Conservation (phyloP, 2,797 vertebrate genomes). For the Ptychobarbus kaznakovi region DNA sequence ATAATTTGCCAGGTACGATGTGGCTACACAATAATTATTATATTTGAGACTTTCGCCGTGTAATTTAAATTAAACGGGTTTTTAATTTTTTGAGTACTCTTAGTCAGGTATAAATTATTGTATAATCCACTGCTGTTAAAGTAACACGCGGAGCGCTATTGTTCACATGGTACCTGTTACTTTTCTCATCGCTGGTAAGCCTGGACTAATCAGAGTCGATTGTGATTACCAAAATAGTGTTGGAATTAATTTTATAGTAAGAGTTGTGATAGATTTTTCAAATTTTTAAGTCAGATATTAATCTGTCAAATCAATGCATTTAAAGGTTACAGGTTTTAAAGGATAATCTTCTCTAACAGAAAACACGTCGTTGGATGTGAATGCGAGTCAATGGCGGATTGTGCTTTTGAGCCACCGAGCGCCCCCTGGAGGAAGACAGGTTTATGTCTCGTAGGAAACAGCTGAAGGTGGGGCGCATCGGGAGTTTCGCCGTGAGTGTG, state of each 20-base stretch:
- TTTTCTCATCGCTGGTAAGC: not conserved
- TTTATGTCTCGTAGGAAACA: not conserved
- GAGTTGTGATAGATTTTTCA: not conserved
- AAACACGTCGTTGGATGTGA: not conserved
- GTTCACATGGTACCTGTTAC: not conserved
- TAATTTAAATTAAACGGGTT: not conserved
- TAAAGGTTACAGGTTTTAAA: not conserved
- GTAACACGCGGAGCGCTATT: not conserved
- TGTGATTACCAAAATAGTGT: not conserved
- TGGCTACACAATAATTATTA: not conserved
- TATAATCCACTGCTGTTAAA: not conserved
- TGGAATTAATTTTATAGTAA: not conserved
- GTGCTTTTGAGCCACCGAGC: not conserved
- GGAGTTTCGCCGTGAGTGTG: conserved; percentile 37
- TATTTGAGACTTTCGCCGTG: not conserved
- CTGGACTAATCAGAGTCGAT: conserved; percentile 7
- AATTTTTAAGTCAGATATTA: not conserved
- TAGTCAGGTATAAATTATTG: not conserved
- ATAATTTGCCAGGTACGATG: not conserved
- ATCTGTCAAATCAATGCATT: not conserved
- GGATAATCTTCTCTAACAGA: not conserved
- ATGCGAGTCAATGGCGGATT: not conserved
- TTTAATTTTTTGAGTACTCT: not conserved
- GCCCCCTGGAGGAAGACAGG: not conserved
- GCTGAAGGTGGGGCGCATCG: conserved; percentile 54